Evolutionary conservation across 2,888 invertebrate species (phyloP).

Genomic region (Ectemnius continuus): DNA sequence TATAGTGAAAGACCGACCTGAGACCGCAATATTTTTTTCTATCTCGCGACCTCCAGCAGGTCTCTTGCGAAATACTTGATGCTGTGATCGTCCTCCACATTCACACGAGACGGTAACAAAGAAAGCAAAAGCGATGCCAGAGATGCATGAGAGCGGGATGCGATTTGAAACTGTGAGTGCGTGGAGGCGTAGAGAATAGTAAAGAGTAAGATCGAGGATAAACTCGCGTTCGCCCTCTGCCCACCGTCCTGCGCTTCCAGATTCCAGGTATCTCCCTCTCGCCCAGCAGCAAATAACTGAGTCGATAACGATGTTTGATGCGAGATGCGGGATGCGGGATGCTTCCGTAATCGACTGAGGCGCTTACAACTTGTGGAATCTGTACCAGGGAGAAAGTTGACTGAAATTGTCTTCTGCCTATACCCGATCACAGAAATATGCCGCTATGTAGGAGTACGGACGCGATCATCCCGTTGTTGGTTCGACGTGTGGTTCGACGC

Average conservation of each 20-base stretch:
- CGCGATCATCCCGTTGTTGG: no score
- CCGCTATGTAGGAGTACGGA: slow-evolving; percentile 10
- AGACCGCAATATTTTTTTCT: slow-evolving; percentile 53
- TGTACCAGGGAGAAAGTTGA: slow-evolving; percentile 47
- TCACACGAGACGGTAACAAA: slow-evolving; percentile 48
- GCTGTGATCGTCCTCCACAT: slow-evolving; percentile 23
- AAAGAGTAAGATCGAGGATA: no score
- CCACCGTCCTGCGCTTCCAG: no score
- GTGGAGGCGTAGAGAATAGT: no score
- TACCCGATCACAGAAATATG: slow-evolving; percentile 35
- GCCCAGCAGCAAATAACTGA: slow-evolving; percentile 36
- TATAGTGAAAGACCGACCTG: slow-evolving; percentile 30
- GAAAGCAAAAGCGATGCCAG: slow-evolving; percentile 36
- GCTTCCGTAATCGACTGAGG: slow-evolving; percentile 46
- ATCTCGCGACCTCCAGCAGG: slow-evolving; percentile 40
- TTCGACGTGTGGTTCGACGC: no score
- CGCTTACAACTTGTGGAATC: slow-evolving; percentile 31
- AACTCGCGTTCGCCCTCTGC: no score
- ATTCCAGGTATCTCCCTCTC: slow-evolving; percentile 8
- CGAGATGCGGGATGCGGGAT: background rate
- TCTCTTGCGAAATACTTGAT: slow-evolving; percentile 39
- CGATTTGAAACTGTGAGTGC: no score
- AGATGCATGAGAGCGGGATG: no score
- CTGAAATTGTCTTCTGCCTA: slow-evolving; percentile 44
- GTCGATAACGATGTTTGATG: slow-evolving; percentile 46